phyloP scores from a whole-genome alignment of 2,888 invertebrate species.

The Habrosyne pyritoides region DNA sequence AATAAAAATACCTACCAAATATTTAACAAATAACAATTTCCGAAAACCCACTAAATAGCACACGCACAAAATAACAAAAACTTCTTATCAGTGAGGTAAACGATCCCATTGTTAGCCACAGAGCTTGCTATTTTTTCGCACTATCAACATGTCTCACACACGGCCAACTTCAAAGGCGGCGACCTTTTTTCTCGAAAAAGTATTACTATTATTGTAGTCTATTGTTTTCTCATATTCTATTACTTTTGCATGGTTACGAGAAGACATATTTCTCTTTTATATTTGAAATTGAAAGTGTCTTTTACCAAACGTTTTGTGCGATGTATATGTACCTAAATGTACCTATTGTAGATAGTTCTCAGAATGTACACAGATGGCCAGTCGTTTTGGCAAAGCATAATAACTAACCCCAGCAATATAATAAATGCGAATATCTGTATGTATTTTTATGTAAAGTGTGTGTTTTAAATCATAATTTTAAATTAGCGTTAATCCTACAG shows the following conservation, averaged over 20 bases:
- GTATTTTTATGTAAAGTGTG: too few relatives aligned
- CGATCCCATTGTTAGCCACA: conserved; percentile 43
- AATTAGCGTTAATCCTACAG: too few relatives aligned
- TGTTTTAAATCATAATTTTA: too few relatives aligned
- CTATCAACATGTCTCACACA: conserved; percentile 59
- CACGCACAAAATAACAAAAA: conserved; percentile 1
- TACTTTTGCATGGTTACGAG: neutral
- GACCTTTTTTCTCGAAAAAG: conserved; percentile 33
- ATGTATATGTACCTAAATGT: neutral
- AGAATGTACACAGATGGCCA: conserved; percentile 1
- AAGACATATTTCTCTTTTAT: conserved; percentile 1
- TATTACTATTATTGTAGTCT: conserved; percentile 12
- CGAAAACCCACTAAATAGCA: neutral
- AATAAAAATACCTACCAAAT: neutral
- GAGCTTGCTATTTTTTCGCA: conserved; percentile 29
- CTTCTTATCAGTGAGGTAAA: conserved; percentile 54
- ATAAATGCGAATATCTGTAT: too few relatives aligned
- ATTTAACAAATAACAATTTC: neutral
- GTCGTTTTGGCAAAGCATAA: too few relatives aligned
- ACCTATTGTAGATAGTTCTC: neutral
- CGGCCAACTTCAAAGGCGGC: conserved; percentile 51
- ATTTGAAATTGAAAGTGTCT: neutral
- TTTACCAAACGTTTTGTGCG: neutral
- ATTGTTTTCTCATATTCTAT: neutral
- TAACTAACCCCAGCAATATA: too few relatives aligned